Percentiles rank a stretch among this genome's conserved stretches.
phyloP scores from a whole-genome alignment of 2,888 invertebrate species.

The Melipona bicolor region DNA sequence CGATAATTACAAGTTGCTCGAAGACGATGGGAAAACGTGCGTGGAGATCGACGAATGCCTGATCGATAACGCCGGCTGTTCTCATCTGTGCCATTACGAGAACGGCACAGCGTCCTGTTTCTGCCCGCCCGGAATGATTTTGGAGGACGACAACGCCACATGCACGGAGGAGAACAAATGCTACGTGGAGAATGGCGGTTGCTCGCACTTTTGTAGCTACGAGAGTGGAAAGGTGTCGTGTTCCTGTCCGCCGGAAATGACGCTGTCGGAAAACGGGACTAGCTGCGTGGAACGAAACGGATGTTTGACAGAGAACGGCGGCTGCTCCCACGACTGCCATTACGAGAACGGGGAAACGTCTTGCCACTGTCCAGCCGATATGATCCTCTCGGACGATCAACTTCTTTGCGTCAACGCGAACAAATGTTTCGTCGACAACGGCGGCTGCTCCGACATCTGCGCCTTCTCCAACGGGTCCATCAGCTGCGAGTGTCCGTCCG shows the following conservation, averaged over 20 bases:
- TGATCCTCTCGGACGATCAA: constrained; percentile 74
- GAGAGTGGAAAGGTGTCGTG: constrained; percentile 82
- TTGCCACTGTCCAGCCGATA: constrained; percentile 85
- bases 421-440: constrained; percentile 84
- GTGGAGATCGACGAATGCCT: constrained; percentile 86
- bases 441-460: constrained; percentile 85
- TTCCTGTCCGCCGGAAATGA: constrained; percentile 85
- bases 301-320: constrained; percentile 84
- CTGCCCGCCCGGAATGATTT: constrained; percentile 83
- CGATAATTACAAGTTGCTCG: constrained; percentile 84
- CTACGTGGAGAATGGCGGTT: constrained; percentile 83
- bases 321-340: constrained; percentile 86
- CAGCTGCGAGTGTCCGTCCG: constrained; percentile 86
- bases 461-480: constrained; percentile 72
- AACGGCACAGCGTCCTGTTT: constrained; percentile 85
- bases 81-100: constrained; percentile 85
- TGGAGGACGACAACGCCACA: constrained; percentile 67
- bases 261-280: constrained; percentile 77
- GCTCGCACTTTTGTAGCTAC: constrained; percentile 84
- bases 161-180: constrained; percentile 86
- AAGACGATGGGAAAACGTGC: constrained; percentile 80
- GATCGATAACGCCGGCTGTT: constrained; percentile 85
- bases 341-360: constrained; percentile 84
- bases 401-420: constrained; percentile 85
- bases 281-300: constrained; percentile 84